These are phyloP conservation scores for Decapterus maruadsi DNA, from an alignment of 2,797 vertebrate species.

Conservation along the genomic window DNA sequence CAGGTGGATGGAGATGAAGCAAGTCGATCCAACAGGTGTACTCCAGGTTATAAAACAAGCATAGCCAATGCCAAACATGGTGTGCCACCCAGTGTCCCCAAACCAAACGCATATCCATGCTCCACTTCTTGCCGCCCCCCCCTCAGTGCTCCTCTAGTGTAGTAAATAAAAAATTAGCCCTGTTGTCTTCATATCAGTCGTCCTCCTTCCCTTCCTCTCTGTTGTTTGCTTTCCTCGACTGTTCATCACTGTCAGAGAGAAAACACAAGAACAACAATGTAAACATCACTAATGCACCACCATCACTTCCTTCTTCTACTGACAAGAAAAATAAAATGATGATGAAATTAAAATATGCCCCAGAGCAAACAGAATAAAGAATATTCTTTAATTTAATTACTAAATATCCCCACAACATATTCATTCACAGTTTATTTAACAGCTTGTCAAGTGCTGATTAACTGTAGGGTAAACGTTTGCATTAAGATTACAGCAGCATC, in stretches of 20 bases:
- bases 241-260: slow-evolving; percentile 76
- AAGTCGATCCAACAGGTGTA: slow-evolving; percentile 19
- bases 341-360: neutral
- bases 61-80: slow-evolving; percentile 12
- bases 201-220: slow-evolving; percentile 67
- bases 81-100: slow-evolving; percentile 30
- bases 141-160: slow-evolving; percentile 50
- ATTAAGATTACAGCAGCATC: neutral
- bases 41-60: slow-evolving; percentile 60
- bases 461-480: neutral
- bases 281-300: neutral
- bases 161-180: slow-evolving; percentile 53
- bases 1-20: slow-evolving; percentile 36
- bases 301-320: neutral
- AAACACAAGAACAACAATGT: slow-evolving; percentile 13
- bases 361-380: neutral
- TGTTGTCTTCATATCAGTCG: slow-evolving; percentile 54
- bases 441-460: neutral
- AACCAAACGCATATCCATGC: slow-evolving; percentile 39
- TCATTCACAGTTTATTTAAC: slow-evolving; percentile 2
- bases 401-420: neutral
- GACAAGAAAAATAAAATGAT: neutral
- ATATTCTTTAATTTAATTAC: neutral
- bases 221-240: slow-evolving; percentile 21
- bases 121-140: slow-evolving; percentile 33